These are phyloP conservation scores for Poeciliopsis occidentalis DNA, from an alignment of 2,113 vertebrate species.

Conservation along the genomic window DNA sequence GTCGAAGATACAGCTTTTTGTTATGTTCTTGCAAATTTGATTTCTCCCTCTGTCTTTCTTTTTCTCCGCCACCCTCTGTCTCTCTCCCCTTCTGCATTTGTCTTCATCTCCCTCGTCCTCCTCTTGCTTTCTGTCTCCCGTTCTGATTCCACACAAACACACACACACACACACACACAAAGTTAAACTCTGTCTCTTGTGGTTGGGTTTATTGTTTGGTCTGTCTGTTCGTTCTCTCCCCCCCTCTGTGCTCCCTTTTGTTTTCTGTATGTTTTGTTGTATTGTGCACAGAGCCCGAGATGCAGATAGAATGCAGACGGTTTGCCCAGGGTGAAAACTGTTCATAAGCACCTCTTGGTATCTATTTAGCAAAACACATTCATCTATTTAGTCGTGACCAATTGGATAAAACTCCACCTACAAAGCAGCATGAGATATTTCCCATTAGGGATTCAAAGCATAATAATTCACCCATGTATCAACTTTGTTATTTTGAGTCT, in stretches of 20 bases:
- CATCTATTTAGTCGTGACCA: constrained; percentile 59
- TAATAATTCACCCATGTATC: constrained; percentile 28
- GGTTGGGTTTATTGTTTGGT: constrained; percentile 80
- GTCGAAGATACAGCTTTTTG: constrained; percentile 82
- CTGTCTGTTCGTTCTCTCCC: constrained; percentile 68
- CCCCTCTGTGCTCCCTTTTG: constrained; percentile 78
- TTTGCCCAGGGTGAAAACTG: constrained; percentile 72
- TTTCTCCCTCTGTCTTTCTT: constrained; percentile 82
- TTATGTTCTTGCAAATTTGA: constrained; percentile 87
- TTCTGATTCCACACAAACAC: constrained; percentile 41
- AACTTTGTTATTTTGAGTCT: constrained; percentile 23
- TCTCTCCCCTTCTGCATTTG: constrained; percentile 72
- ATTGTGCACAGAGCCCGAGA: constrained; percentile 75
- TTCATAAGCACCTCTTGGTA: constrained; percentile 52
- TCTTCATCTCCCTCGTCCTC: constrained; percentile 72
- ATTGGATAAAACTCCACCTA: constrained; percentile 36
- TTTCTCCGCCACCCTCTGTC: constrained; percentile 72
- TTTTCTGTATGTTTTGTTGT: constrained; percentile 79
- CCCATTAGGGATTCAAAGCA: constrained; percentile 36
- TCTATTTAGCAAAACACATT: constrained; percentile 70
- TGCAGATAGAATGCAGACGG: constrained; percentile 79
- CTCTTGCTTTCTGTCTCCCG: constrained; percentile 73
- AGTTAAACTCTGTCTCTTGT: constrained; percentile 77
- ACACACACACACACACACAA: constrained; percentile 41
- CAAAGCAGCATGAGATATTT: constrained; percentile 4